Percentiles rank a stretch among this genome's conserved stretches.
These are phyloP conservation scores for Lepidothrix coronata DNA, from an alignment of 2,113 vertebrate species.

Conservation along the genomic window DNA sequence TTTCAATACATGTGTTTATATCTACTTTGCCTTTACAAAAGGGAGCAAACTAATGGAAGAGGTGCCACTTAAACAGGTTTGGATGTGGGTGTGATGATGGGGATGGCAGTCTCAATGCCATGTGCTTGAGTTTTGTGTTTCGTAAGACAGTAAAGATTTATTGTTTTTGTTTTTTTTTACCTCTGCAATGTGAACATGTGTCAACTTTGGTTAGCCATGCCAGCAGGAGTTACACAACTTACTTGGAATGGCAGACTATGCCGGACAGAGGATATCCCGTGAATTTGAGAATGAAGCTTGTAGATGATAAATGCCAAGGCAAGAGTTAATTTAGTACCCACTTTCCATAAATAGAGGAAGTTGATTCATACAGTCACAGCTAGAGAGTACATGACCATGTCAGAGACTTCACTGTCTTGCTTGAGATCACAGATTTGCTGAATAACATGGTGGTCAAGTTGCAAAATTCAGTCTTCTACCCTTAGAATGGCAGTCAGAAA, in stretches of 20 bases:
- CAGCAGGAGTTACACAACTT: conserved; percentile 13
- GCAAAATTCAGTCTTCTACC: background rate
- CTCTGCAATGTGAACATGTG: background rate
- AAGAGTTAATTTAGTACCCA: conserved; percentile 40
- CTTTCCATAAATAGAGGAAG: conserved; percentile 68
- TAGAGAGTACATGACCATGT: conserved; percentile 4
- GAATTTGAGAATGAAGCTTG: conserved; percentile 47
- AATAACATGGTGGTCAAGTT: background rate
- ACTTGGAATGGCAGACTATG: background rate
- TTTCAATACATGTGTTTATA: background rate
- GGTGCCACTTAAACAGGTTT: background rate
- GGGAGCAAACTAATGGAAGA: background rate
- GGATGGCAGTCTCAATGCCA: background rate
- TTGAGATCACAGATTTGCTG: background rate
- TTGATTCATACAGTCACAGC: conserved; percentile 52
- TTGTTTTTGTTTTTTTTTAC: background rate
- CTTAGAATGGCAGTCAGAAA: background rate
- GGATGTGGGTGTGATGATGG: background rate
- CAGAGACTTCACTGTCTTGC: conserved; percentile 4
- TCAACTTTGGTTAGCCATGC: background rate
- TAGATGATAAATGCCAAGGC: conserved; percentile 33
- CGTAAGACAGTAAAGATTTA: rapidly evolving
- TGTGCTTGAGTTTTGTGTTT: background rate
- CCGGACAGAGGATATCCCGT: background rate
- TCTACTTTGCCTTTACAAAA: background rate